These are phyloP conservation scores for Strigamia maritima DNA, from an alignment of 2,888 invertebrate species.

Conservation along the genomic window DNA sequence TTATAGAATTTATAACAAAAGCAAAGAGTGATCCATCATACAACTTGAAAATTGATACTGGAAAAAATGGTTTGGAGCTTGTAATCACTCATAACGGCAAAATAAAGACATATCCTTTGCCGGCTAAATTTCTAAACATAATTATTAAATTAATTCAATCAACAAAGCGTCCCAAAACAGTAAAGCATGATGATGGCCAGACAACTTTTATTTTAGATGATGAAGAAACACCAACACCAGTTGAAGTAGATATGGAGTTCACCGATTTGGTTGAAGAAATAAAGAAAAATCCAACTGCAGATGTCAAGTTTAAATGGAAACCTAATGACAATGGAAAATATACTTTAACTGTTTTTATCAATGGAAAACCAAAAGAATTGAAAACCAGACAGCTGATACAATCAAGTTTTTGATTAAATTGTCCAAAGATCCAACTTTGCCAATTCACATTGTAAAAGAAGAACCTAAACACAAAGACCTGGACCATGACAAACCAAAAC, in stretches of 20 bases:
- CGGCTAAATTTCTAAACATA: background rate
- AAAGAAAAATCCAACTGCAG: background rate
- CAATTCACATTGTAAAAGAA: background rate
- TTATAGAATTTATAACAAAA: background rate
- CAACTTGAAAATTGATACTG: too few relatives aligned
- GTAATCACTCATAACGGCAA: too few relatives aligned
- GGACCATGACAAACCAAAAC: too few relatives aligned
- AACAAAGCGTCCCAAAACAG: background rate
- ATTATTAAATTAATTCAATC: background rate
- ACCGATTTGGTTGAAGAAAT: background rate
- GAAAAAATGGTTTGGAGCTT: too few relatives aligned
- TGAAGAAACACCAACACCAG: background rate
- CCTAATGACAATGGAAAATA: background rate
- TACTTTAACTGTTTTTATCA: background rate
- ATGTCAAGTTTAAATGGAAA: background rate
- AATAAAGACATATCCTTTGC: background rate
- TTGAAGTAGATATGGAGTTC: background rate
- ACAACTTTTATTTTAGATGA: too few relatives aligned
- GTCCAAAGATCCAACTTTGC: background rate
- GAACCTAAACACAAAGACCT: too few relatives aligned
- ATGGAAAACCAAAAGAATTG: background rate
- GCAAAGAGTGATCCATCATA: too few relatives aligned
- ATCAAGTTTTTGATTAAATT: background rate
- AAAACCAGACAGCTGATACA: background rate
- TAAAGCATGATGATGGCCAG: background rate